Percentiles rank a stretch among this genome's conserved stretches.
Conservation (phyloP, 1,140 invertebrate genomes). For the Drosophila takahashii region DNA sequence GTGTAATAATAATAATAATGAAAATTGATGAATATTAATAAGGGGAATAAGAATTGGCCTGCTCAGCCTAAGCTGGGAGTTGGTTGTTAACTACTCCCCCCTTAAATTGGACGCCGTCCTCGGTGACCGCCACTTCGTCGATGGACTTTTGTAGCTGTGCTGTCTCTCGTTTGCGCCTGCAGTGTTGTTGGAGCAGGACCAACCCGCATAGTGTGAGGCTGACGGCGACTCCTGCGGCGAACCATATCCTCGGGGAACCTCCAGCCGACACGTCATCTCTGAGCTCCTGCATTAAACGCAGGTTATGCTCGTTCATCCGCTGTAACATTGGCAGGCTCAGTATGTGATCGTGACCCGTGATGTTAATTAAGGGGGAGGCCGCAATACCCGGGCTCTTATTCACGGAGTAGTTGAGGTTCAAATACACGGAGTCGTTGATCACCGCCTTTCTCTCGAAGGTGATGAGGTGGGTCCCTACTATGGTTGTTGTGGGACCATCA, state of each 20-base stretch:
- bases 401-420: background rate
- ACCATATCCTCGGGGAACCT: conserved; percentile 2
- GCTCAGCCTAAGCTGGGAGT: background rate
- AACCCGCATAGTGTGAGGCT: conserved; percentile 4
- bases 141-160: background rate
- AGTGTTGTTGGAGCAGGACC: conserved; percentile 4
- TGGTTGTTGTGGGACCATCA: background rate
- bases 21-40: too few relatives aligned
- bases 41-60: too few relatives aligned
- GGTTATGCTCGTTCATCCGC: too few relatives aligned
- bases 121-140: conserved; percentile 1
- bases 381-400: background rate
- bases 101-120: conserved; percentile 4
- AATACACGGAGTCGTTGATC: conserved; percentile 10
- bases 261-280: conserved; percentile 4
- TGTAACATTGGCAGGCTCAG: too few relatives aligned
- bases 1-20: too few relatives aligned
- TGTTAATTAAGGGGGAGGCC: background rate
- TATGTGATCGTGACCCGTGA: conserved; percentile 2
- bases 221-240: background rate
- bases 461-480: background rate
- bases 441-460: conserved; percentile 5
- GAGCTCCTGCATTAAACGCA: conserved; percentile 1
- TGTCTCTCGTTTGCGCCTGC: background rate
- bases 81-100: conserved; percentile 12